Evolutionary conservation across 2,888 invertebrate species (phyloP).

Genomic region (Anarsia innoxiella): DNA sequence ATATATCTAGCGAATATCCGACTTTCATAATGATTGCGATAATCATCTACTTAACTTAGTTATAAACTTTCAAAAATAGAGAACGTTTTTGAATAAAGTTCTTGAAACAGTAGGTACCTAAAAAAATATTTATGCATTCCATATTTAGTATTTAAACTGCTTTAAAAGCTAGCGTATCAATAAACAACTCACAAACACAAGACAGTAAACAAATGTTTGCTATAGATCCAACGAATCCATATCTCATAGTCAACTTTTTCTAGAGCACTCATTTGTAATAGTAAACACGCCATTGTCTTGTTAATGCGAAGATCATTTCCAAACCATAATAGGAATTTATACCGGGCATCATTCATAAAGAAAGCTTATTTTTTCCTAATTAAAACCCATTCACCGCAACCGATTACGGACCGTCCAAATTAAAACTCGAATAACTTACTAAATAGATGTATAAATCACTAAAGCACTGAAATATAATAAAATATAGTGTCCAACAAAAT

Average conservation of each 20-base stretch:
- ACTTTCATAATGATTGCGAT: no score
- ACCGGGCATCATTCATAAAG: conserved; percentile 64
- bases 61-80: no score
- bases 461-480: conserved; percentile 64
- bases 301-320: conserved; percentile 47
- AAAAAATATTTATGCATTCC: no score
- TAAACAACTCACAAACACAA: no score
- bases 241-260: conserved; percentile 55
- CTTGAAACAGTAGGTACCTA: no score
- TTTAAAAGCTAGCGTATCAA: no score
- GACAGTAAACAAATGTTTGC: no score
- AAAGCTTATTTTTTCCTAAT: conserved; percentile 70
- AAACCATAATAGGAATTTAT: conserved; percentile 66
- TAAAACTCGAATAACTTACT: conserved; percentile 74
- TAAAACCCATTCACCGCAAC: conserved; percentile 71
- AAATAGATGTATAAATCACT: conserved; percentile 72
- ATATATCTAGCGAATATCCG: no score
- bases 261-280: conserved; percentile 56
- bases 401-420: conserved; percentile 74
- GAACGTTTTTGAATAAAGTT: no score
- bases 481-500: conserved; percentile 65
- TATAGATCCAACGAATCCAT: no score
- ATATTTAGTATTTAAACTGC: no score
- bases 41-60: no score
- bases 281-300: conserved; percentile 53